These are phyloP conservation scores for Ectemnius lituratus DNA, from an alignment of 2,888 invertebrate genomes.

Conservation along the genomic window DNA sequence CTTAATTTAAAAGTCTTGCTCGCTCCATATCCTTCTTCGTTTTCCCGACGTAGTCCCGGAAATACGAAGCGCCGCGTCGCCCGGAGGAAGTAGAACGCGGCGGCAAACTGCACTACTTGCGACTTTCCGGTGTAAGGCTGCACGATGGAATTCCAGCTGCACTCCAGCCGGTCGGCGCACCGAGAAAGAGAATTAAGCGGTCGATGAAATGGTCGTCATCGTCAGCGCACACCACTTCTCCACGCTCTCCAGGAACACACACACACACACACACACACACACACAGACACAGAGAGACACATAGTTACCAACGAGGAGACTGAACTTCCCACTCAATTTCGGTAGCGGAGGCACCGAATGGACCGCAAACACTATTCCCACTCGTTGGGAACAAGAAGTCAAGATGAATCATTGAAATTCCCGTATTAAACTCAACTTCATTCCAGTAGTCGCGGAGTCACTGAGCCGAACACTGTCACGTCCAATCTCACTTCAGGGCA, in stretches of 20 bases:
- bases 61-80: constrained; percentile 9
- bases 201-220: constrained; percentile 39
- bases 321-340: too few relatives aligned
- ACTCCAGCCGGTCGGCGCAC: constrained; percentile 23
- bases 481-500: too few relatives aligned
- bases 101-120: not conserved
- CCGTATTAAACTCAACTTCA: too few relatives aligned
- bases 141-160: constrained; percentile 7
- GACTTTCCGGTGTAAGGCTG: constrained; percentile 17
- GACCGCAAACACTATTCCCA: too few relatives aligned
- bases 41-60: not conserved
- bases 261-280: too few relatives aligned
- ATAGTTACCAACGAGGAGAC: too few relatives aligned
- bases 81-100: constrained; percentile 7
- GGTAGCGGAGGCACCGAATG: too few relatives aligned
- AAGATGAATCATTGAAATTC: too few relatives aligned
- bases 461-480: too few relatives aligned
- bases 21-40: not conserved
- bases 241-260: not conserved
- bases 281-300: too few relatives aligned
- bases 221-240: not conserved
- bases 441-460: too few relatives aligned
- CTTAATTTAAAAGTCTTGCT: constrained; percentile 44
- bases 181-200: constrained; percentile 24
- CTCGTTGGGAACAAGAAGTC: too few relatives aligned